These are phyloP conservation scores for Caenorhabditis sp. DNA, from an alignment of 2,888 invertebrate genomes.

Conservation along the genomic window DNA sequence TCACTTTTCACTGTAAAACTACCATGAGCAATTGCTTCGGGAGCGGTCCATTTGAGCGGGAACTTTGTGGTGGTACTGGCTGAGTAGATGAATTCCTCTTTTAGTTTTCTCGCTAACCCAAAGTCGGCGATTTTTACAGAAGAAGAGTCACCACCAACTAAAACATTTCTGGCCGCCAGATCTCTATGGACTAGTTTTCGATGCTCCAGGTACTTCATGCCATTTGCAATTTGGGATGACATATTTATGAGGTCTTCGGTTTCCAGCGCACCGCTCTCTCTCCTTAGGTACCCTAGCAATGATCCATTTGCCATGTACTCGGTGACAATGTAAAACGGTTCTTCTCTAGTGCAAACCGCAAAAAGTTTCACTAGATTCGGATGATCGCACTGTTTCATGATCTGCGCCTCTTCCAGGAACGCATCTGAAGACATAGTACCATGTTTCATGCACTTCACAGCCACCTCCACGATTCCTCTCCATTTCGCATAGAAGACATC, in stretches of 20 bases:
- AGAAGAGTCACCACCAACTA: constrained; percentile 87
- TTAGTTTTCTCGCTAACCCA: constrained; percentile 96
- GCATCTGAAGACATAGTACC: constrained; percentile 98
- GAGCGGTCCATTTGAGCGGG: constrained; percentile 98
- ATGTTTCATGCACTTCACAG: constrained; percentile 95
- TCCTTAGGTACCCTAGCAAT: constrained; percentile 86
- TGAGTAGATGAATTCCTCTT: constrained; percentile 90
- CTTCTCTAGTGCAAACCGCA: constrained; percentile 94
- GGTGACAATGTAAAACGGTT: constrained; percentile 94
- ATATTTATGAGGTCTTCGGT: constrained; percentile 96
- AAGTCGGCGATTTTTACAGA: constrained; percentile 90
- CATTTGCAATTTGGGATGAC: constrained; percentile 88
- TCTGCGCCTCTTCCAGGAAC: constrained; percentile 95
- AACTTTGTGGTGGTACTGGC: constrained; percentile 88
- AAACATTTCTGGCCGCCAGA: constrained; percentile 84
- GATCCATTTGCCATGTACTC: constrained; percentile 96
- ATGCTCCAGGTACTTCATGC: constrained; percentile 84
- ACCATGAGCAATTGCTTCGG: constrained; percentile 93
- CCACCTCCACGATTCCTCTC: constrained; percentile 95
- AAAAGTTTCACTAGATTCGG: constrained; percentile 95
- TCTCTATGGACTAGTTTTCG: constrained; percentile 96
- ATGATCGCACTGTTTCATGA: constrained; percentile 99
- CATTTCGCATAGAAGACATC: constrained; percentile 87
- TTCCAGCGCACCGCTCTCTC: constrained; percentile 87
- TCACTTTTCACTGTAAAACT: constrained; percentile 98